Conservation (phyloP, 2,888 invertebrate genomes). For the Catonia carolina region DNA sequence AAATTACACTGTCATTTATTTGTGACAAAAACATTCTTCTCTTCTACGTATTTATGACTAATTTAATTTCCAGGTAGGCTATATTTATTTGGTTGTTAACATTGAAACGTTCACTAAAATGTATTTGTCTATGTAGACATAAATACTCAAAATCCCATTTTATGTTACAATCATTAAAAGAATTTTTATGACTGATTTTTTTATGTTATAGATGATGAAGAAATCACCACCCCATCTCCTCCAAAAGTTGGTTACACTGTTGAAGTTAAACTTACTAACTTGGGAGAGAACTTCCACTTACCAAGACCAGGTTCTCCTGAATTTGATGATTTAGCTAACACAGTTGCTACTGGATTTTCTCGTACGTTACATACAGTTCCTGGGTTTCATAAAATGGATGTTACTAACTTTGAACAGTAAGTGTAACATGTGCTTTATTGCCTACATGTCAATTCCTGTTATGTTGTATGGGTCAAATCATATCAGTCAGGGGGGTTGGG, state of each 20-base stretch:
- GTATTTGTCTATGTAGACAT: too few species aligned
- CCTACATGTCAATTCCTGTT: not conserved
- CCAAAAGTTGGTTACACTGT: slow-evolving; percentile 63
- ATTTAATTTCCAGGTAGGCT: too few species aligned
- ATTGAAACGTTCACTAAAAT: too few species aligned
- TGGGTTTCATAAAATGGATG: slow-evolving; percentile 63
- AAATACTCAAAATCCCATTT: too few species aligned
- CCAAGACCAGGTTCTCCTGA: slow-evolving; percentile 67
- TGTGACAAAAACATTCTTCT: too few species aligned
- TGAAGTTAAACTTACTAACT: slow-evolving; percentile 63
- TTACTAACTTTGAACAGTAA: slow-evolving; percentile 60
- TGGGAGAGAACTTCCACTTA: slow-evolving; percentile 69
- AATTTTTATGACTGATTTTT: too few species aligned
- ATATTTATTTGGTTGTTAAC: too few species aligned
- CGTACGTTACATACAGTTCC: slow-evolving; percentile 55
- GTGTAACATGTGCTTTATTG: slow-evolving; percentile 22
- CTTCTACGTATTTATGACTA: too few species aligned
- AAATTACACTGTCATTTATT: too few species aligned
- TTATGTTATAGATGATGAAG: slow-evolving; percentile 50
- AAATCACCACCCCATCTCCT: slow-evolving; percentile 41
- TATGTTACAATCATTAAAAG: too few species aligned
- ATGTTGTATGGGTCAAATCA: too few species aligned
- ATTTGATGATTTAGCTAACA: slow-evolving; percentile 61
- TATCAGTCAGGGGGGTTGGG: not conserved
- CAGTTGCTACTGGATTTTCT: slow-evolving; percentile 57